Percentiles rank a stretch among this genome's conserved stretches.
Evolutionary conservation across 2,888 invertebrate species (phyloP).

Genomic region (Stenodera caucasica): DNA sequence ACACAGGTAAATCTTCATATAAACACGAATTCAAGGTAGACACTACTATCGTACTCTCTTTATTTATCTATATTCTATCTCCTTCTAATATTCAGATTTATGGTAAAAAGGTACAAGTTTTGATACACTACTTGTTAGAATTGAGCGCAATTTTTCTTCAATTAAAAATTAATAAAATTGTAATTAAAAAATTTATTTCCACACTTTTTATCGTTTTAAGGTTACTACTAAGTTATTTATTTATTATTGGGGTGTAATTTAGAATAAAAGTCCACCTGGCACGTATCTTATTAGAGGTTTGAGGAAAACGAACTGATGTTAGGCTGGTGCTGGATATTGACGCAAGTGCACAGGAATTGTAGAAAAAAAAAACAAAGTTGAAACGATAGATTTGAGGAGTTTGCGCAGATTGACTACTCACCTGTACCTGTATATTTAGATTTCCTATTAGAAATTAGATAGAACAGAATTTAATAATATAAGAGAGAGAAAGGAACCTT

Average conservation of each 20-base stretch:
- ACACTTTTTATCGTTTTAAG: too few species aligned
- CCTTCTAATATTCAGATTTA: background rate
- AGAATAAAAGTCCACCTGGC: constrained; percentile 17
- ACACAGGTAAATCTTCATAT: background rate
- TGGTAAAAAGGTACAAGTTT: background rate
- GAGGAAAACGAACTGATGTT: constrained; percentile 17
- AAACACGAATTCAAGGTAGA: background rate
- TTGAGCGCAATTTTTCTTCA: background rate
- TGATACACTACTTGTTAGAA: too few species aligned
- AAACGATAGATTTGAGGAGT: constrained; percentile 17
- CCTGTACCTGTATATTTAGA: constrained; percentile 15
- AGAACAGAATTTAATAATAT: background rate
- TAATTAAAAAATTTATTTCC: too few species aligned
- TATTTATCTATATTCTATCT: background rate
- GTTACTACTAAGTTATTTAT: too few species aligned
- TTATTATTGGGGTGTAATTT: too few species aligned
- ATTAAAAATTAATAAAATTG: too few species aligned
- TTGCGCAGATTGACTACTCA: constrained; percentile 21
- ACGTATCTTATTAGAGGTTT: constrained; percentile 1
- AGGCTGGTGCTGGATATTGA: constrained; percentile 6
- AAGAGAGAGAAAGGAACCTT: background rate
- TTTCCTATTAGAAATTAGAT: background rate
- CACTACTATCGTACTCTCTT: background rate
- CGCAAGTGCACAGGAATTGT: constrained; percentile 4
- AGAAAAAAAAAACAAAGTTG: constrained; percentile 12